These are phyloP conservation scores for Gallinago stenura DNA, from an alignment of 2,797 vertebrate genomes.

Conservation along the genomic window DNA sequence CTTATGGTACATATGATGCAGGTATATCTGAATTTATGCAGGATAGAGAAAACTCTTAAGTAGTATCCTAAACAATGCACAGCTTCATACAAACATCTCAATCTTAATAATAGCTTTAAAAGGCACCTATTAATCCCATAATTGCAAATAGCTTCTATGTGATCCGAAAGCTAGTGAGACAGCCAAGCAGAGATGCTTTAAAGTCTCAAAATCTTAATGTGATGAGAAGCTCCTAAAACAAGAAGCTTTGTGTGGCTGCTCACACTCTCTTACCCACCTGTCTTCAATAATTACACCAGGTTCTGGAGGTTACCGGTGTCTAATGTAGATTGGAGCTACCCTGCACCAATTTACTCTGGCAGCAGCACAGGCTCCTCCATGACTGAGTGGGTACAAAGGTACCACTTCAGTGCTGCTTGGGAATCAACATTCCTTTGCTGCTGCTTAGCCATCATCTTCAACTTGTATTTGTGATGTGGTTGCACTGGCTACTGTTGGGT, in stretches of 20 bases:
- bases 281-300: not conserved
- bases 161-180: not conserved
- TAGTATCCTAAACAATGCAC: not conserved
- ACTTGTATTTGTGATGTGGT: not conserved
- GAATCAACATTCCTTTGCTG: accelerated
- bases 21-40: not conserved
- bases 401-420: not conserved
- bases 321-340: not conserved
- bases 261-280: not conserved
- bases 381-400: not conserved
- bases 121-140: not conserved
- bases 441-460: not conserved
- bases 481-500: accelerated
- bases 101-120: not conserved
- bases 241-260: not conserved
- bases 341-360: not conserved
- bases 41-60: not conserved
- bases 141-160: not conserved
- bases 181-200: not conserved
- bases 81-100: not conserved
- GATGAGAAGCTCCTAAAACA: not conserved
- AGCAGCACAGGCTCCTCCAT: accelerated
- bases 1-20: not conserved
- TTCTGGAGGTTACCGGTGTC: not conserved
- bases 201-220: not conserved